Evolutionary conservation across 2,113 vertebrate species (phyloP).

Genomic region (Andinoacara biseriatus): DNA sequence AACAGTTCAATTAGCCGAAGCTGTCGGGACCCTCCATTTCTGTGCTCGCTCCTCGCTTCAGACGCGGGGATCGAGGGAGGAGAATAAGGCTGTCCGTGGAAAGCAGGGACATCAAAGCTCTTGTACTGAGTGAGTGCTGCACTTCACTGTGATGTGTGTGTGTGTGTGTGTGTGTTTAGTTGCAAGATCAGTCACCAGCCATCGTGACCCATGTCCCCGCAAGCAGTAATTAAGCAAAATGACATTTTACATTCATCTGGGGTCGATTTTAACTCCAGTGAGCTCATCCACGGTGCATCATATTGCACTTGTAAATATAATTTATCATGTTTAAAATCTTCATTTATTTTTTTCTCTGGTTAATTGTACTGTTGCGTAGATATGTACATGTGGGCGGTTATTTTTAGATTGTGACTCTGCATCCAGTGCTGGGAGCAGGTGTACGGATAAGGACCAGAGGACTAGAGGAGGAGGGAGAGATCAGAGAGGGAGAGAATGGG

Average conservation of each 20-base stretch:
- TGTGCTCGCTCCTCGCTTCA: conserved; percentile 8
- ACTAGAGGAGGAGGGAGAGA: not conserved
- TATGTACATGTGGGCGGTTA: not conserved
- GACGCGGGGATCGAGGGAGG: conserved; percentile 14
- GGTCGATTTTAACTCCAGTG: not conserved
- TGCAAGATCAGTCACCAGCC: conserved; percentile 42
- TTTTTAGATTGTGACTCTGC: conserved; percentile 1
- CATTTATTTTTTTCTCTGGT: not conserved
- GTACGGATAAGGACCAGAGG: conserved; percentile 2
- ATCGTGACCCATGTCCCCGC: conserved; percentile 43
- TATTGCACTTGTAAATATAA: not conserved
- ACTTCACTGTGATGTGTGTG: conserved; percentile 7
- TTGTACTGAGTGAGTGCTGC: conserved; percentile 34
- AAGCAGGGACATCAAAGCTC: conserved; percentile 69
- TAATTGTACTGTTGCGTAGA: not conserved
- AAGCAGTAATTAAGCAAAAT: conserved; percentile 42
- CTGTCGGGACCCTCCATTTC: conserved; percentile 62
- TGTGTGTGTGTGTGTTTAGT: not conserved
- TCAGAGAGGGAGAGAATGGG: conserved; percentile 13
- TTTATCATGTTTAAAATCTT: not conserved
- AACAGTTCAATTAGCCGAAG: conserved; percentile 84
- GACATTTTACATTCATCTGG: not conserved
- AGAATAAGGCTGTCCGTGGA: conserved; percentile 50
- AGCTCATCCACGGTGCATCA: not conserved
- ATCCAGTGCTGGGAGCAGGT: conserved; percentile 1